A percentile compares a stretch with the other conserved stretches of the same genome.
phyloP scores from a whole-genome alignment of 2,113 vertebrate species.

The Zingel zingel region DNA sequence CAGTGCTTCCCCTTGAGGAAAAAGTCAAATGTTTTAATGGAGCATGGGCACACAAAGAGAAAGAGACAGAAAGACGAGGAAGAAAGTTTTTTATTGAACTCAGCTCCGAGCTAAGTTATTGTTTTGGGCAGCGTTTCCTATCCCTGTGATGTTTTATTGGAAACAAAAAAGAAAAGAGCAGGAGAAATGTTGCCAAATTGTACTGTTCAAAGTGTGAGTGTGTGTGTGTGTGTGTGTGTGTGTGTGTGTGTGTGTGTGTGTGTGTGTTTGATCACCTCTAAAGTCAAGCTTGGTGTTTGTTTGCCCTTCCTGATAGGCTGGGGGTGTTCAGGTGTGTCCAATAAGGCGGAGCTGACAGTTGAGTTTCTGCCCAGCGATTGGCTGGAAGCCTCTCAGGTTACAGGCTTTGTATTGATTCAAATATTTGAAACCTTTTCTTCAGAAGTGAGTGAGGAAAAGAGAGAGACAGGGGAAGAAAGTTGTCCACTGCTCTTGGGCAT shows the following conservation, averaged over 20 bases:
- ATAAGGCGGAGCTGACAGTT: conserved; percentile 29
- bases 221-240: conserved; percentile 29
- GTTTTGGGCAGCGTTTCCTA: conserved; percentile 10
- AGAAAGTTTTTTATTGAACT: neutral
- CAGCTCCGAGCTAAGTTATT: conserved; percentile 18
- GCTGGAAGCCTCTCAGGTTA: conserved; percentile 56
- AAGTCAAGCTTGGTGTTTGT: conserved; percentile 24
- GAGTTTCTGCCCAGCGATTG: conserved; percentile 61
- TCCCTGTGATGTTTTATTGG: neutral
- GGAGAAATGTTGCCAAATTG: conserved; percentile 22
- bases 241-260: conserved; percentile 24
- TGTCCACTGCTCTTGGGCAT: neutral
- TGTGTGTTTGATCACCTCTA: conserved; percentile 6
- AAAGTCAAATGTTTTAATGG: conserved; percentile 19
- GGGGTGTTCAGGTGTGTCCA: conserved; percentile 58
- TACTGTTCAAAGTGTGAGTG: conserved; percentile 26
- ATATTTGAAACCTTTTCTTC: conserved; percentile 63
- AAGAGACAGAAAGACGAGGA: conserved; percentile 14
- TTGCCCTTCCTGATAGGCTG: conserved; percentile 49
- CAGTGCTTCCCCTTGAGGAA: conserved; percentile 38
- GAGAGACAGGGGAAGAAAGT: neutral
- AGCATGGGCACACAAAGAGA: conserved; percentile 1
- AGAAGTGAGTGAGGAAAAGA: neutral
- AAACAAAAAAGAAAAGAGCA: neutral
- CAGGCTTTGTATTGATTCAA: conserved; percentile 79